Evolutionary conservation across 2,888 invertebrate species (phyloP).

Genomic region (Eilema depressum): DNA sequence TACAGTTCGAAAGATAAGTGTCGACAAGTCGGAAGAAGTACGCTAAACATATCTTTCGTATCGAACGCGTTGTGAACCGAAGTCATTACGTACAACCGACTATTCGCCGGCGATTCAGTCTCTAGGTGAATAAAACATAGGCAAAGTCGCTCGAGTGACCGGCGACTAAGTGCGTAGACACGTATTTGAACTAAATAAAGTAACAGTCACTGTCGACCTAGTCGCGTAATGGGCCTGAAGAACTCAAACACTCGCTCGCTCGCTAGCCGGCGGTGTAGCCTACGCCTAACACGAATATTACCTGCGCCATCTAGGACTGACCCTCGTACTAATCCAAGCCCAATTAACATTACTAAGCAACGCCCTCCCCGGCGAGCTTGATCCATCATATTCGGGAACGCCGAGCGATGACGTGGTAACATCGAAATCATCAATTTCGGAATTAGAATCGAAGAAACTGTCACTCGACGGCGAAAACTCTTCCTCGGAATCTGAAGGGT

Average conservation of each 20-base stretch:
- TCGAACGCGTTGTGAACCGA: not conserved
- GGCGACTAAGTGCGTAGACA: no score
- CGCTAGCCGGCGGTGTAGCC: not conserved
- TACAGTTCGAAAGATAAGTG: no score
- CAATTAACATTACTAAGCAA: constrained; percentile 21
- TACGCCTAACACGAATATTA: constrained; percentile 34
- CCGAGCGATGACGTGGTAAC: constrained; percentile 56
- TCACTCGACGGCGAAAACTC: not conserved
- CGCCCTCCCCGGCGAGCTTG: constrained; percentile 22
- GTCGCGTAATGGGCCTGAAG: no score
- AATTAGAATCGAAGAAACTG: constrained; percentile 4
- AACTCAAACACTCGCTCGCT: no score
- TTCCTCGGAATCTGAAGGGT: not conserved
- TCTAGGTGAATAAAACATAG: no score
- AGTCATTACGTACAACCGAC: no score
- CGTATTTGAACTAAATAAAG: no score
- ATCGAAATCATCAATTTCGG: constrained; percentile 54
- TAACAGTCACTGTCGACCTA: no score
- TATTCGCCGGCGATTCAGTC: no score
- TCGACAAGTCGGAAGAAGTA: no score
- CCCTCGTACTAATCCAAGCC: constrained; percentile 1
- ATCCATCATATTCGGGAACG: constrained; percentile 43
- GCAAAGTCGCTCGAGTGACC: no score
- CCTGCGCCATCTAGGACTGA: constrained; percentile 24
- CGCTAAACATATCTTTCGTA: no score